Evolutionary conservation across 2,888 invertebrate species (phyloP), one percentile per base, ranked within the genome.

Genomic region (Tachina fera): DNA sequence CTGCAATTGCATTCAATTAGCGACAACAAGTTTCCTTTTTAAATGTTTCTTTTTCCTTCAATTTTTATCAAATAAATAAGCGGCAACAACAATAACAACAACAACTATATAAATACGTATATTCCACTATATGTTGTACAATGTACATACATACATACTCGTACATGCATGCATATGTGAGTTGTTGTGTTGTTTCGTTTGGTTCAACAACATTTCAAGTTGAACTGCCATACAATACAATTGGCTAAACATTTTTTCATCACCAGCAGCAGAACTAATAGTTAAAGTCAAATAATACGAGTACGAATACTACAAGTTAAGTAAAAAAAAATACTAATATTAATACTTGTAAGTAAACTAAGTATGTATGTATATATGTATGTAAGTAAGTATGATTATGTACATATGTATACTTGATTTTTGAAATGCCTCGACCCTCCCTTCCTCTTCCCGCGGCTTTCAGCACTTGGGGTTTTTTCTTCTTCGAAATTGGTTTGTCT

Each of bases 21-120:
- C 82, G 83, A 86, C 87, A 87, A 84, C 87, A 87, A 86, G 84
- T 88, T 87, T 87, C 87, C 87, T 87, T 84, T 87, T 83, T 77
- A 80, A 83, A 79, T 84, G 76, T 83, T 85, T 79, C 74, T 83
- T 83, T 87, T 87, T 87, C 82, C 87, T 87, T 84, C 84, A 79
- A 82, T 81, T 87, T 83, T 86, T 87, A 82, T 84, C 75, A 84
- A 84, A 84, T 76, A 74, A 72, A 83, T 72, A 78, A 68, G 61
- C 68, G 53, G 61, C 81, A 74, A 53, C 67, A 72, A 58, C 68
- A 77, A 43, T 78, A 74, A 53, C 67, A 72, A 58, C 68, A 77
- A 43, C 61, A 77, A 41, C 71, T 70, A n/a, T 43, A 58, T 53
- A 11, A 79, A 43, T n/a, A 67, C 58, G 49, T 61, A 63, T 31